Conservation (phyloP, 2,797 vertebrate genomes). For the Channa striata region DNA sequence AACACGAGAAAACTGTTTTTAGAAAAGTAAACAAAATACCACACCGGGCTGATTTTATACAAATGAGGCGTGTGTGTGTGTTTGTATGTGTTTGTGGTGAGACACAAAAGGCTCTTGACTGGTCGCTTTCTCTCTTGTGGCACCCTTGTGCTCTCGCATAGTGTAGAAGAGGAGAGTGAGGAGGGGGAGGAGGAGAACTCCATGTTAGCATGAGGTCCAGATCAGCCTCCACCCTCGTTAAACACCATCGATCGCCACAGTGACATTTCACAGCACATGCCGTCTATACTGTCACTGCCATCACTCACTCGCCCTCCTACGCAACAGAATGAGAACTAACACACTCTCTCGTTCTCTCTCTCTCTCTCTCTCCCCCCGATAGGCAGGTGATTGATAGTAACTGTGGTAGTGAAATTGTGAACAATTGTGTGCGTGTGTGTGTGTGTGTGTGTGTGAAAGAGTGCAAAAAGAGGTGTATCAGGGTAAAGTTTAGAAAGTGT, state of each 20-base stretch:
- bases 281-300: constrained; percentile 79
- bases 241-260: constrained; percentile 83
- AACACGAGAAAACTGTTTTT: constrained; percentile 23
- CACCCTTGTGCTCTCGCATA: constrained; percentile 57
- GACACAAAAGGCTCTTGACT: constrained; percentile 74
- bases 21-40: constrained; percentile 16
- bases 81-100: constrained; percentile 13
- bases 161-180: constrained; percentile 69
- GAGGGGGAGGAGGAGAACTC: constrained; percentile 61
- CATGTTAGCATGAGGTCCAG: constrained; percentile 82
- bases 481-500: constrained; percentile 22
- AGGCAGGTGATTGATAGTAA: constrained; percentile 70
- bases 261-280: constrained; percentile 86
- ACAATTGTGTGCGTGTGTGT: constrained; percentile 30
- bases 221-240: constrained; percentile 86
- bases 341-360: constrained; percentile 48
- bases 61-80: not conserved
- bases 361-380: no score
- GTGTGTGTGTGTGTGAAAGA: not conserved
- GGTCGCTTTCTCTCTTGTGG: constrained; percentile 60
- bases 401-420: constrained; percentile 63
- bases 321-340: constrained; percentile 44
- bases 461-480: not conserved
- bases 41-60: constrained; percentile 22
- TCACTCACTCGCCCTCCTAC: constrained; percentile 70